Conservation (phyloP, 2,797 vertebrate species). For the Cichlasoma orientale region DNA sequence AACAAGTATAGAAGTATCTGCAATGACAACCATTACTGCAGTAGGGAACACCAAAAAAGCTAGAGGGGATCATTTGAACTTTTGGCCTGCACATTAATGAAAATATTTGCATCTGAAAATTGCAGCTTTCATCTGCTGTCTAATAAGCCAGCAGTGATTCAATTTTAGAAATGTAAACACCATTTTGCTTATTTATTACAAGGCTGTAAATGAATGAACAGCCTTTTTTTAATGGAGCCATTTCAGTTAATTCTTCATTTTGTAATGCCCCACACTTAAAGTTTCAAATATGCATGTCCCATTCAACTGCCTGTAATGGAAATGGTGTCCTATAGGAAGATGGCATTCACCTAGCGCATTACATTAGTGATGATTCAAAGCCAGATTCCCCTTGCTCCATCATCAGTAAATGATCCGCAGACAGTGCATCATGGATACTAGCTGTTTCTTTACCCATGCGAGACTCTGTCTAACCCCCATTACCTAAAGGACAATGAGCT, state of each 20-base stretch:
- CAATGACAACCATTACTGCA: slow-evolving; percentile 16
- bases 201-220: background rate
- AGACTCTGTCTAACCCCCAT: slow-evolving; percentile 58
- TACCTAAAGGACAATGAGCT: slow-evolving; percentile 67
- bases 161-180: background rate
- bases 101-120: slow-evolving; percentile 19
- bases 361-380: slow-evolving; percentile 59
- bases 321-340: slow-evolving; percentile 30
- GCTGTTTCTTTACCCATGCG: slow-evolving; percentile 27
- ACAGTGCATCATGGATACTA: slow-evolving; percentile 58
- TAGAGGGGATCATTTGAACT: background rate
- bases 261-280: background rate
- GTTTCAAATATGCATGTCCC: slow-evolving; percentile 22
- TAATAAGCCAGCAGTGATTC: background rate
- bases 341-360: slow-evolving; percentile 3
- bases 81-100: slow-evolving; percentile 6
- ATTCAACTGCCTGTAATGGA: slow-evolving; percentile 10
- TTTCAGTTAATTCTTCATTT: background rate
- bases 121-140: background rate
- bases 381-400: slow-evolving; percentile 54
- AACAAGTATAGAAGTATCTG: slow-evolving; percentile 28
- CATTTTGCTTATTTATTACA: background rate
- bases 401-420: slow-evolving; percentile 46
- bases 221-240: background rate
- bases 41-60: slow-evolving; percentile 26